These are phyloP conservation scores for Zele albiditarsus DNA, from an alignment of 2,888 invertebrate genomes.

Conservation along the genomic window DNA sequence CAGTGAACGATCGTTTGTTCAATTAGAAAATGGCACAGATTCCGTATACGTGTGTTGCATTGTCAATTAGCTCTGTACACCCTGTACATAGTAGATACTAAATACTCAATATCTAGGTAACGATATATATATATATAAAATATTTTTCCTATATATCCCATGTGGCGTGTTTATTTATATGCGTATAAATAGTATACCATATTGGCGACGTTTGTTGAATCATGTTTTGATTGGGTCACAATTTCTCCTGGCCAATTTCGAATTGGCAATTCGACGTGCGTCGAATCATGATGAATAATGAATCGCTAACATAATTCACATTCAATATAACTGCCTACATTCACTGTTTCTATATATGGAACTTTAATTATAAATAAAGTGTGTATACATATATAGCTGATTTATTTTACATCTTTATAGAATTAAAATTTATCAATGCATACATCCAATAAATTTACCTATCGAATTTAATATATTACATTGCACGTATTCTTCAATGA, in stretches of 20 bases:
- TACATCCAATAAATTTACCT: no score
- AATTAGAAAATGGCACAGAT: conserved; percentile 26
- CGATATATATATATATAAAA: background rate
- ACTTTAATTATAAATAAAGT: background rate
- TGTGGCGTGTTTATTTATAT: background rate
- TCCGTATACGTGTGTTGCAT: conserved; percentile 1
- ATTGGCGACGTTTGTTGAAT: background rate
- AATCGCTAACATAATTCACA: conserved; percentile 1
- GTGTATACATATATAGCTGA: background rate
- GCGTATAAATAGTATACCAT: background rate
- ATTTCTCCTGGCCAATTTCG: conserved; percentile 49
- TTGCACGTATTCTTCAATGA: no score
- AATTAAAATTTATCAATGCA: no score
- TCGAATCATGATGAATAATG: conserved; percentile 42
- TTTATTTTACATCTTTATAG: no score
- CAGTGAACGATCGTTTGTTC: background rate
- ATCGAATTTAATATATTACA: no score
- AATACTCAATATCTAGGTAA: background rate
- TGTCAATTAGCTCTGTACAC: background rate
- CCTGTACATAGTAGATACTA: background rate
- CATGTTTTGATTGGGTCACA: conserved; percentile 46
- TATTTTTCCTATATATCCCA: conserved; percentile 13
- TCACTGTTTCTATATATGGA: background rate
- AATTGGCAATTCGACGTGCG: conserved; percentile 44
- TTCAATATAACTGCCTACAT: conserved; percentile 3